phyloP scores from a whole-genome alignment of 1,140 invertebrate genomes.

The Cheumatopsyche charites region DNA sequence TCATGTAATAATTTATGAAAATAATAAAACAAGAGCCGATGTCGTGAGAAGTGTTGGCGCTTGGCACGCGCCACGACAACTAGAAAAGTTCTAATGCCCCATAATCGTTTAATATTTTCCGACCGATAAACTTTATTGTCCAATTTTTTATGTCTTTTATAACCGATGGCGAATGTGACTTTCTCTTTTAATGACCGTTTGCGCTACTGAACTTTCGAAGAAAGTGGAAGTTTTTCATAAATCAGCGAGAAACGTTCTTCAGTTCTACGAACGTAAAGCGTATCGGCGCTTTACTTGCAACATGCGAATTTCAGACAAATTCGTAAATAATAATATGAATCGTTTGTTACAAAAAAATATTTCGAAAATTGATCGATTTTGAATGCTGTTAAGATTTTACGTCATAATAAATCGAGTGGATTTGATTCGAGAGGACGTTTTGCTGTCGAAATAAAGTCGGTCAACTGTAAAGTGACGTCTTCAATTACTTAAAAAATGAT shows the following conservation, averaged over 20 bases:
- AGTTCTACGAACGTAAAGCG: not conserved
- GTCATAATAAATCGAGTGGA: not conserved
- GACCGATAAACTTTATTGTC: conserved; percentile 42
- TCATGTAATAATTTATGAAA: too few relatives aligned
- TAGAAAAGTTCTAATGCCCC: not conserved
- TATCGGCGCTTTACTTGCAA: not conserved
- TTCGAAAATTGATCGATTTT: not conserved
- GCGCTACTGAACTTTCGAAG: conserved; percentile 35
- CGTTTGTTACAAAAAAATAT: not conserved
- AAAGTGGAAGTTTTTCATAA: conserved; percentile 33
- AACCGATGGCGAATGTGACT: conserved; percentile 40
- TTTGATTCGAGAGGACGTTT: not conserved
- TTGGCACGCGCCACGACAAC: too few relatives aligned
- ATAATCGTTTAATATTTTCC: conserved; percentile 44
- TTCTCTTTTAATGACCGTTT: conserved; percentile 44
- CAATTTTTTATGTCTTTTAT: conserved; percentile 39
- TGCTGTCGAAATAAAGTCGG: conserved; percentile 2
- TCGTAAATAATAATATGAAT: not conserved
- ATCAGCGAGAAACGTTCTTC: conserved; percentile 1
- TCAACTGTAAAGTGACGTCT: conserved; percentile 14
- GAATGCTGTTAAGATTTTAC: too few relatives aligned
- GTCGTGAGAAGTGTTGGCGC: too few relatives aligned
- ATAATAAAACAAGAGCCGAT: too few relatives aligned
- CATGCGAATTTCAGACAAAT: not conserved
- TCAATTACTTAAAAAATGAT: too few relatives aligned